A percentile compares a stretch with the other conserved stretches of the same genome.
Conservation (phyloP, 2,113 vertebrate genomes). For the Osmerus eperlanus region DNA sequence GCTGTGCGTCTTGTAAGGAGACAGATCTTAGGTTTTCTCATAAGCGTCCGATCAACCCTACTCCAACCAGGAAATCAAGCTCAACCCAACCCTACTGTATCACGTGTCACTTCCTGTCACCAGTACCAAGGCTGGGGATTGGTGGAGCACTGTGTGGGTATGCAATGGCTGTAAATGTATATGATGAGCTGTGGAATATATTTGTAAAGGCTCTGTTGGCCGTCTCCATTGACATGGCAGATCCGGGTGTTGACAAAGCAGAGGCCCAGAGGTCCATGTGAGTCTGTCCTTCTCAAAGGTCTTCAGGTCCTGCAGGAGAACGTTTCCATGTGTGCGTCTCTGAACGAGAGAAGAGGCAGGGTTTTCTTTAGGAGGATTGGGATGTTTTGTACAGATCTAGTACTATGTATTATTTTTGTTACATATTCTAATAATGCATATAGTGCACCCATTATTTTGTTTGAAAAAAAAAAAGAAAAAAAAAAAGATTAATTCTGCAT, state of each 20-base stretch:
- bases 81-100: slow-evolving; percentile 13
- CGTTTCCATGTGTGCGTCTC: slow-evolving; percentile 50
- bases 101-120: slow-evolving; percentile 3
- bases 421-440: slow-evolving; percentile 66
- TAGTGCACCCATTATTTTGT: slow-evolving; percentile 68
- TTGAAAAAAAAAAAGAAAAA: slow-evolving; percentile 47
- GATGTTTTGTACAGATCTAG: slow-evolving; percentile 77
- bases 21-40: neutral
- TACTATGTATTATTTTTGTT: slow-evolving; percentile 73
- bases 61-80: slow-evolving; percentile 15
- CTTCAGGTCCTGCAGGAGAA: slow-evolving; percentile 36
- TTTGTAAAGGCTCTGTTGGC: slow-evolving; percentile 34
- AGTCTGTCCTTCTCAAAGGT: slow-evolving; percentile 1
- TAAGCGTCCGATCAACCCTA: slow-evolving; percentile 11
- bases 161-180: slow-evolving; percentile 54
- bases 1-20: slow-evolving; percentile 3
- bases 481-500: slow-evolving; percentile 41
- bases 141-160: slow-evolving; percentile 3
- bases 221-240: slow-evolving; percentile 18
- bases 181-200: slow-evolving; percentile 49
- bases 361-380: slow-evolving; percentile 61
- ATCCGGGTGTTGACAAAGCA: neutral
- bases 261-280: too few relatives aligned
- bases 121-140: neutral
- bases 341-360: slow-evolving; percentile 45